Conservation (phyloP, 2,888 invertebrate species). For the Macaria liturata region DNA sequence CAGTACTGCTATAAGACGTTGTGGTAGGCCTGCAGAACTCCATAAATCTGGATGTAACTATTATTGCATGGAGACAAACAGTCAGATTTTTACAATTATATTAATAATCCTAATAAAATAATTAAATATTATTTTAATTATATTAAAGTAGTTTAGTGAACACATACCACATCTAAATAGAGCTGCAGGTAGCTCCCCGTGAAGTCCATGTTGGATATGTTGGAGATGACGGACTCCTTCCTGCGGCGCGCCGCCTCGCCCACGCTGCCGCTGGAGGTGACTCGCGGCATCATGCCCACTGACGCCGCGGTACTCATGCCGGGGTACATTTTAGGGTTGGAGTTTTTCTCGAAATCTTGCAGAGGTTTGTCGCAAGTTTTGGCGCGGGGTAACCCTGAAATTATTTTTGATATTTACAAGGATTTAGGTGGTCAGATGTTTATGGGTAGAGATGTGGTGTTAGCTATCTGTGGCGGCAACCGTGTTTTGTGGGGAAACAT, state of each 20-base stretch:
- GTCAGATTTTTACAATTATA: too few species aligned
- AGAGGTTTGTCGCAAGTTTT: conserved; percentile 77
- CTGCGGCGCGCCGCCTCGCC: conserved; percentile 79
- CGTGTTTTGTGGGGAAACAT: too few species aligned
- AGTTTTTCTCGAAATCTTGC: conserved; percentile 67
- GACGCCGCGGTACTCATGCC: conserved; percentile 74
- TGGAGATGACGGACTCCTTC: conserved; percentile 87
- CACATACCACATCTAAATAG: conserved; percentile 84
- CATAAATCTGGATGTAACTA: too few species aligned
- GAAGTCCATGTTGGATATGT: conserved; percentile 89
- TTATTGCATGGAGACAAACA: too few species aligned
- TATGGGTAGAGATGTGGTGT: background rate
- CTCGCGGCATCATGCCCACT: conserved; percentile 74
- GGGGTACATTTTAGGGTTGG: conserved; percentile 49
- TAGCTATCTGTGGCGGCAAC: background rate
- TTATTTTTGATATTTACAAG: too few species aligned
- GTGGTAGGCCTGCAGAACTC: too few species aligned
- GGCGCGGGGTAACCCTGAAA: conserved; percentile 65
- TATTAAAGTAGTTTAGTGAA: conserved; percentile 7
- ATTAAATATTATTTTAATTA: too few species aligned
- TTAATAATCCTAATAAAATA: too few species aligned
- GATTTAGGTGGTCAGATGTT: background rate
- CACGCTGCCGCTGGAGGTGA: conserved; percentile 77
- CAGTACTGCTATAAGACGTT: too few species aligned
- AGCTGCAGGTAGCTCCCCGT: conserved; percentile 88